Evolutionary conservation across 2,888 invertebrate genomes (phyloP).

Genomic region (Nudaria mundana): DNA sequence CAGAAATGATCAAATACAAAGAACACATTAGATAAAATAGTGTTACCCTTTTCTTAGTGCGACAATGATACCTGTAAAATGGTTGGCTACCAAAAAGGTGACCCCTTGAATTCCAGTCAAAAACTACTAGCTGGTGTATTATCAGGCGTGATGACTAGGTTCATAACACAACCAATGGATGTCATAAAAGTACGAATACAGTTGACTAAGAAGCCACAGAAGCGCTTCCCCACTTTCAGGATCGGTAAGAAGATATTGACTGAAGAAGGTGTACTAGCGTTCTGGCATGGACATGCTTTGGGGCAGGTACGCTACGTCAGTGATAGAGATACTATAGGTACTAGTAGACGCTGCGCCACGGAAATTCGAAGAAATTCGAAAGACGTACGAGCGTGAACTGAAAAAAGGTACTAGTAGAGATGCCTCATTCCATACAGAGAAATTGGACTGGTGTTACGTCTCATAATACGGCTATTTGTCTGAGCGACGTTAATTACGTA

Average conservation of each 20-base stretch:
- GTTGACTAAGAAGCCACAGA: conserved; percentile 83
- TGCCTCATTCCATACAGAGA: too few relatives aligned
- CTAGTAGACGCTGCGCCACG: too few relatives aligned
- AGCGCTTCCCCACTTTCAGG: conserved; percentile 69
- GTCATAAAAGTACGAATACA: conserved; percentile 97
- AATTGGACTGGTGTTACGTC: too few relatives aligned
- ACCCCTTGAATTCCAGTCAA: conserved; percentile 47
- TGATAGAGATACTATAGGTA: too few relatives aligned
- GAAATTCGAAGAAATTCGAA: too few relatives aligned
- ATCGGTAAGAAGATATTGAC: conserved; percentile 84
- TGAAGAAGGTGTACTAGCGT: conserved; percentile 91
- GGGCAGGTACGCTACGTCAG: conserved; percentile 85
- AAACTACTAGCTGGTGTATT: conserved; percentile 59
- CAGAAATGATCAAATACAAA: conserved; percentile 4
- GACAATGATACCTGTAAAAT: conserved; percentile 32
- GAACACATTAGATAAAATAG: neutral
- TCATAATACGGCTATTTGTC: too few relatives aligned
- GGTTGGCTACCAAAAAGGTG: conserved; percentile 60
- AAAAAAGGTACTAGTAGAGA: too few relatives aligned
- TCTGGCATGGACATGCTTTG: conserved; percentile 97
- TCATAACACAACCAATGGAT: conserved; percentile 89
- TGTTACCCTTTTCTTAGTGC: neutral
- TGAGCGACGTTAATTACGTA: too few relatives aligned
- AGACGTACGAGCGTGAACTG: too few relatives aligned
- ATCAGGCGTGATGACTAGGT: conserved; percentile 54